phyloP scores from a whole-genome alignment of 2,888 invertebrate species.

The Octonoba sinensis region DNA sequence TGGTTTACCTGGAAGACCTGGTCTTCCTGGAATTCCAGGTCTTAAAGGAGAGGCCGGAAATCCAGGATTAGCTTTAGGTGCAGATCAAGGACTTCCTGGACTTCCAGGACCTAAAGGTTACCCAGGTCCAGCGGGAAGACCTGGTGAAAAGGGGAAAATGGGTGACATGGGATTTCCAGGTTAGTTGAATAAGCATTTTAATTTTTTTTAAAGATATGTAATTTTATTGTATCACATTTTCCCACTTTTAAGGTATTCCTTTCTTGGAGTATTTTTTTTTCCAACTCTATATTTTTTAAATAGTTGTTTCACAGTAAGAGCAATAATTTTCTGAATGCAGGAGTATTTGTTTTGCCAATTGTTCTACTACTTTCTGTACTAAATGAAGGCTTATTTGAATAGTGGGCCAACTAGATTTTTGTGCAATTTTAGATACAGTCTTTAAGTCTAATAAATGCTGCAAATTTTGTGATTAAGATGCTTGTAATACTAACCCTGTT shows the following conservation, averaged over 20 bases:
- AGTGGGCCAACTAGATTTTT: too few species aligned
- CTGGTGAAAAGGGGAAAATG: slow-evolving; percentile 75
- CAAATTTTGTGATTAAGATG: too few species aligned
- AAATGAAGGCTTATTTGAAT: too few species aligned
- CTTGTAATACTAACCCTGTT: too few species aligned
- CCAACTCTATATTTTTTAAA: background rate
- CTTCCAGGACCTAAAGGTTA: slow-evolving; percentile 66
- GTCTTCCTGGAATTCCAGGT: slow-evolving; percentile 64
- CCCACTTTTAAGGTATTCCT: too few species aligned
- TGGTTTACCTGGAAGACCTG: slow-evolving; percentile 78
- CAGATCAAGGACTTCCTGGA: slow-evolving; percentile 46
- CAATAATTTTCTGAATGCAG: too few species aligned
- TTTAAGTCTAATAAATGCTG: too few species aligned
- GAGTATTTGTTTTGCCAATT: too few species aligned
- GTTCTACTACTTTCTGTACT: too few species aligned
- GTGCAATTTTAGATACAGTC: too few species aligned
- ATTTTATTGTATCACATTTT: too few species aligned
- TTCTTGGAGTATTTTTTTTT: background rate
- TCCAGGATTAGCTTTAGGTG: slow-evolving; percentile 52
- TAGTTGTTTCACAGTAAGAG: too few species aligned
- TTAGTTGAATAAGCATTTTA: slow-evolving; percentile 7
- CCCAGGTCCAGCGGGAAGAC: slow-evolving; percentile 75
- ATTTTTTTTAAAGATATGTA: background rate
- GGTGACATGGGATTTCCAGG: slow-evolving; percentile 77
- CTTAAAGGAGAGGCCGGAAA: slow-evolving; percentile 48